Percentiles rank a stretch among this genome's conserved stretches.
These are phyloP conservation scores for Epinotia demarniana DNA, from an alignment of 2,888 invertebrate genomes.

Conservation along the genomic window DNA sequence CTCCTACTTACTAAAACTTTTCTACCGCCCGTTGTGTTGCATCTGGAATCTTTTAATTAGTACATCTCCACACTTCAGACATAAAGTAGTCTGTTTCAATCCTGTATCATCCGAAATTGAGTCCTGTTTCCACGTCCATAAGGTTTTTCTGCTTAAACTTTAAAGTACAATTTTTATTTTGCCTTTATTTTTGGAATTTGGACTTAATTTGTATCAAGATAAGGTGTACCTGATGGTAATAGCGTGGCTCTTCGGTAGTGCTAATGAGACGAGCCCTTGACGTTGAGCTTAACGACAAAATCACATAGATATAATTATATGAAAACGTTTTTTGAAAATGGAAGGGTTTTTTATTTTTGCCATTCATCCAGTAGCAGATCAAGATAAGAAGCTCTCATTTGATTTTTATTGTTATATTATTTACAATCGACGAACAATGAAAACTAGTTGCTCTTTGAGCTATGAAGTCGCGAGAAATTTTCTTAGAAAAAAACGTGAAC, in stretches of 20 bases:
- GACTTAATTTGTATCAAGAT: background rate
- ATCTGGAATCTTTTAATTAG: conserved; percentile 44
- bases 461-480: too few relatives aligned
- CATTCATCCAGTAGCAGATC: background rate
- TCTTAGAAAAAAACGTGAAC: too few relatives aligned
- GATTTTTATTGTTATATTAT: too few relatives aligned
- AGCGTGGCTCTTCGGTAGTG: conserved; percentile 55
- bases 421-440: too few relatives aligned
- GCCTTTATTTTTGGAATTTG: background rate
- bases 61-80: conserved; percentile 30
- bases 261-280: conserved; percentile 76
- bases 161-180: conserved; percentile 8
- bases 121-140: background rate
- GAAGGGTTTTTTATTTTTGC: conserved; percentile 28
- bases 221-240: background rate
- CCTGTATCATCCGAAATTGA: background rate
- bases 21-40: conserved; percentile 27
- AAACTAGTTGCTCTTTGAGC: too few relatives aligned
- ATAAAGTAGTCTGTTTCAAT: conserved; percentile 4
- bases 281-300: conserved; percentile 43
- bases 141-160: background rate
- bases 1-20: conserved; percentile 25
- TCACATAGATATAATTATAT: conserved; percentile 42
- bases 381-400: too few relatives aligned
- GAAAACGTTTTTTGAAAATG: conserved; percentile 42